These are phyloP conservation scores for Ectropis crepuscularia DNA, from an alignment of 2,888 invertebrate species.

Conservation along the genomic window DNA sequence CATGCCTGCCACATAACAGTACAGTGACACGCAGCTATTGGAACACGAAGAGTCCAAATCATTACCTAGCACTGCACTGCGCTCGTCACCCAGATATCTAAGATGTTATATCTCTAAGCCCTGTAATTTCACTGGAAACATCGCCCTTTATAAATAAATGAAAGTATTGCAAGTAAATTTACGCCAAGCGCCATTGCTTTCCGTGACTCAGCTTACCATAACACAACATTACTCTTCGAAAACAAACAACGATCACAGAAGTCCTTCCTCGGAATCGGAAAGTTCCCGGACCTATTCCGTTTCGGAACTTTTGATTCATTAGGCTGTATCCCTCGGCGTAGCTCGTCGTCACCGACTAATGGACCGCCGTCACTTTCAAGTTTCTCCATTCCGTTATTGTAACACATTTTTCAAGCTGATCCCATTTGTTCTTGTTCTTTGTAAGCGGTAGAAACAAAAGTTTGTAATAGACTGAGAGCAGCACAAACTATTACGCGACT, in stretches of 20 bases:
- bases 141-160: too few species aligned
- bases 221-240: constrained; percentile 4
- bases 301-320: constrained; percentile 69
- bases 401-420: constrained; percentile 71
- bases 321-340: constrained; percentile 43
- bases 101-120: too few species aligned
- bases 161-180: too few species aligned
- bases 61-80: too few species aligned
- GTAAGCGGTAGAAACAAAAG: constrained; percentile 55
- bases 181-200: background rate
- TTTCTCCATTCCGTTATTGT: constrained; percentile 72
- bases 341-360: constrained; percentile 54
- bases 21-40: too few species aligned
- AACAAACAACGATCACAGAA: constrained; percentile 33
- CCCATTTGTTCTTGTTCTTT: constrained; percentile 66
- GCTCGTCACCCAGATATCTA: too few species aligned
- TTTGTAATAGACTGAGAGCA: constrained; percentile 58
- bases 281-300: constrained; percentile 49
- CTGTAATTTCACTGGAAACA: too few species aligned
- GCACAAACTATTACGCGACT: constrained; percentile 50
- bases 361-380: constrained; percentile 69
- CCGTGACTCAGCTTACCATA: constrained; percentile 3
- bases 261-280: constrained; percentile 40
- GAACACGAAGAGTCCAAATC: too few species aligned
- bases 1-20: too few species aligned